Base-by-base conservation (phyloP, 1,140 invertebrate genomes). In the Halictus rubicundus region DNA sequence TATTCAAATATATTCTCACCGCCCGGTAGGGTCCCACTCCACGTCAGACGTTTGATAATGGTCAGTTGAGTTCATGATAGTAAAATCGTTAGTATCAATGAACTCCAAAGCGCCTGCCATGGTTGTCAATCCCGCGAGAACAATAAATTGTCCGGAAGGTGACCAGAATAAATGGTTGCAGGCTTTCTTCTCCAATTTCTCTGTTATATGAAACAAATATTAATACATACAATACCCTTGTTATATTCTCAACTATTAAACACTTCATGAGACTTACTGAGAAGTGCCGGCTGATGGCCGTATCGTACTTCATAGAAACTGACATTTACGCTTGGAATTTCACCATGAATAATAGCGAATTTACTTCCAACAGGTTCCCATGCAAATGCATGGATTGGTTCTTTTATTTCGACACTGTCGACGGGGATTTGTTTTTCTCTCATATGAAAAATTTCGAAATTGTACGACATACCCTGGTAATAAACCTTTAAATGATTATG, bases 391-490 rank as follows among this genome's bases (percentile, higher is more conserved):
- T 98, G 96, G 74, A 99, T 99, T 0, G 96, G 95, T 89, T 98
- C 97, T 86, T 97, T 97, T 76, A 98, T 97, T 94, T 99, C 98
- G 10, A 99, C 96, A 73, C 97, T 99, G 90, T 99, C 99, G 0
- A 99, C 98, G 0, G 99, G 99, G 83, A 99, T 98, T 91, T 99
- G 97, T 91, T 99, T 99, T 89, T 99, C 98, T 72, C 97, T 94
- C 96, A 99, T 98, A 88, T 99, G 98, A 94, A 99, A 99, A 82
- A 99, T 98, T 94, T 99, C 99, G 94, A 99, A 99, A 91, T 99
- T 99, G 93, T 98, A 99, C 87, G 98, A 99, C 95, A 99, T 97
- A 86, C 99, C 98, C 95, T 96, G 86, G 57, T 94, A 93, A 86
- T 10, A 61, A 77, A 69, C 68, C 66, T 49, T 49, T 37, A 19